phyloP scores from a whole-genome alignment of 2,888 invertebrate genomes.

The Nezara viridula region DNA sequence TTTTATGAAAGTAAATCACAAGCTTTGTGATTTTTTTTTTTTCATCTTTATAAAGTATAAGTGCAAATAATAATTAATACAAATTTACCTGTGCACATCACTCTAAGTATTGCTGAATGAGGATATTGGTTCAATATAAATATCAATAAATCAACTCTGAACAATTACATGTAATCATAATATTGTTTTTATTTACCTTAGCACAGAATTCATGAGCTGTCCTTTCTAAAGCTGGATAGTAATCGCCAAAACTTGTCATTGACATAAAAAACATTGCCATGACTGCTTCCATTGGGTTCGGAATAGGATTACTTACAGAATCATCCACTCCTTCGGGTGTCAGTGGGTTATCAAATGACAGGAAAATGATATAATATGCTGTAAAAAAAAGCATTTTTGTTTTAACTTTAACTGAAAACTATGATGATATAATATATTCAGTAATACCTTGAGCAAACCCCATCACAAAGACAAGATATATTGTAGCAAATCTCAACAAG shows the following conservation, averaged over 20 bases:
- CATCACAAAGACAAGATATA: conserved; percentile 97
- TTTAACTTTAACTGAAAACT: background rate
- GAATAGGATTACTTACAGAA: conserved; percentile 87
- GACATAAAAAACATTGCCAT: conserved; percentile 99
- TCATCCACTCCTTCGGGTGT: conserved; percentile 88
- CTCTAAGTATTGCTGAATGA: too few relatives aligned
- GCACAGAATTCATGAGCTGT: conserved; percentile 91
- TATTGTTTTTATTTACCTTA: conserved; percentile 75
- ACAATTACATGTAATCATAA: background rate
- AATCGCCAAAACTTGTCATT: conserved; percentile 95
- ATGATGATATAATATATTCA: conserved; percentile 43
- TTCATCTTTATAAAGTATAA: too few relatives aligned
- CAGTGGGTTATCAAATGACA: conserved; percentile 87
- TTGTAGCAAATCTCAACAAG: conserved; percentile 93
- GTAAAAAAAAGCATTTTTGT: conserved; percentile 67
- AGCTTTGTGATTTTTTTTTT: too few relatives aligned
- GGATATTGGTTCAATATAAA: background rate
- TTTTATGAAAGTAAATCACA: too few relatives aligned
- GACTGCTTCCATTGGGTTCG: conserved; percentile 92
- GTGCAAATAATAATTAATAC: too few relatives aligned
- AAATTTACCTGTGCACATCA: too few relatives aligned
- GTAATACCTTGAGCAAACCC: conserved; percentile 92
- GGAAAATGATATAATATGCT: conserved; percentile 93
- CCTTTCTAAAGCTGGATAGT: conserved; percentile 90
- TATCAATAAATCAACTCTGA: background rate